Base-by-base conservation (phyloP, 1,140 invertebrate genomes). In the Drosophila trapezifrons region DNA sequence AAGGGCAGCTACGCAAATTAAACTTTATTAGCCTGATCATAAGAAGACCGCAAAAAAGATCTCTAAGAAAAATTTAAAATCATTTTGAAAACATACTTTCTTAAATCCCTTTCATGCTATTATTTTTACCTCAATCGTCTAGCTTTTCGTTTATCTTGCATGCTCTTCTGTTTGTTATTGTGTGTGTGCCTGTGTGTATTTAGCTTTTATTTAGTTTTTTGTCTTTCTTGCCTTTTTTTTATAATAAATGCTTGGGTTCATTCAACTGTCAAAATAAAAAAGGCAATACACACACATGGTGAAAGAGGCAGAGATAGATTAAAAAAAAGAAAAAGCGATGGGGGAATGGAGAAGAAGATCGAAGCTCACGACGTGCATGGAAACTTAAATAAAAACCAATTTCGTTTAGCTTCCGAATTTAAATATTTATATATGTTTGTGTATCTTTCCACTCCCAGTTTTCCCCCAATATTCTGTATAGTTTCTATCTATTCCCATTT, bases 181-280 rank as follows among this genome's bases (percentile, higher is more conserved):
- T 70, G 37, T 71, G 15, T 25, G 20, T 46, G 27, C 59, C 46
- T 20, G 55, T 69, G 29, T 57, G 63, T 52, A 58, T 71, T 54
- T 56, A 59, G 65, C 70, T 63, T 82, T 59, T 67, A 71, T 76
- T 63, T 66, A 58, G 55, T 66, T 78, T 52, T 74, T 80, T 56
- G 38, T 46, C 55, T 38, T 42, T 45, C 38, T 35, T 29, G 4
- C 1, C 10, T 38, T 54, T 60, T 60, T 46, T 47, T 58, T 71
- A 45, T 56, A 65, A 46, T 38, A 66, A 58, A 58, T 62, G 52
- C 56, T 59, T 47, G 70, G 29, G 81, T 84, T 84, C 81, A 80
- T 84, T 84, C 81, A 84, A 84, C 81, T 84, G 81, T 74, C 81
- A 80, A 80, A 85, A 78, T 62, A 78, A 51, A 69, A 69, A 57